phyloP scores from a whole-genome alignment of 92 coral and sea anemone genomes.

The Desmophyllum pertusum region DNA sequence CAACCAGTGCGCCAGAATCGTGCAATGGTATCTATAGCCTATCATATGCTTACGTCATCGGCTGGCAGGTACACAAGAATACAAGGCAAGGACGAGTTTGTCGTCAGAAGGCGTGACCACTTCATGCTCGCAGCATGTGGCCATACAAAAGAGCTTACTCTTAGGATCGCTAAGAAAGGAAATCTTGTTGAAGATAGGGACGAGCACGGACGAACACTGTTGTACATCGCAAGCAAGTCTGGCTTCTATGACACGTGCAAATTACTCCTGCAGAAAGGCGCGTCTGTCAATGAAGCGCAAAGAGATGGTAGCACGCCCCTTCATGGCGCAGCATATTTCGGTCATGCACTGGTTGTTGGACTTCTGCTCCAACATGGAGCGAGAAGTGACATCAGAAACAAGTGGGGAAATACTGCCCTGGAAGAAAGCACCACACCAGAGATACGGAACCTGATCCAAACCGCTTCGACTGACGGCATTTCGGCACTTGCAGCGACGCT shows the following conservation, averaged over 20 bases:
- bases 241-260: constrained; percentile 70
- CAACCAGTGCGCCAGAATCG: constrained; percentile 56
- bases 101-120: constrained; percentile 34
- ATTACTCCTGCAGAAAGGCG: constrained; percentile 54
- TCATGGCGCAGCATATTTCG: constrained; percentile 71
- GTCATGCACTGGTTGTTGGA: constrained; percentile 56
- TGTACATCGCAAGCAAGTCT: constrained; percentile 67
- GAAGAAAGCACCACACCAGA: constrained; percentile 43
- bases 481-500: constrained; percentile 39
- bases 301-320: constrained; percentile 71
- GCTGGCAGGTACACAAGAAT: constrained; percentile 30
- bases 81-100: constrained; percentile 13
- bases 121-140: constrained; percentile 65
- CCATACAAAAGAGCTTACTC: constrained; percentile 47
- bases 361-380: constrained; percentile 70
- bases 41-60: constrained; percentile 51
- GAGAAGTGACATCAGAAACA: constrained; percentile 49
- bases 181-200: constrained; percentile 29
- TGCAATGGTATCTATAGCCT: constrained; percentile 54
- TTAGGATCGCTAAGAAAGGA: constrained; percentile 4
- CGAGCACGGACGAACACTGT: constrained; percentile 62
- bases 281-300: constrained; percentile 56
- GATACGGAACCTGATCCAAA: constrained; percentile 36
- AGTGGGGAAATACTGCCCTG: constrained; percentile 52
- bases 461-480: constrained; percentile 53